Base-by-base conservation (phyloP, 2,888 invertebrate species). In the Nesidiocoris tenuis region DNA sequence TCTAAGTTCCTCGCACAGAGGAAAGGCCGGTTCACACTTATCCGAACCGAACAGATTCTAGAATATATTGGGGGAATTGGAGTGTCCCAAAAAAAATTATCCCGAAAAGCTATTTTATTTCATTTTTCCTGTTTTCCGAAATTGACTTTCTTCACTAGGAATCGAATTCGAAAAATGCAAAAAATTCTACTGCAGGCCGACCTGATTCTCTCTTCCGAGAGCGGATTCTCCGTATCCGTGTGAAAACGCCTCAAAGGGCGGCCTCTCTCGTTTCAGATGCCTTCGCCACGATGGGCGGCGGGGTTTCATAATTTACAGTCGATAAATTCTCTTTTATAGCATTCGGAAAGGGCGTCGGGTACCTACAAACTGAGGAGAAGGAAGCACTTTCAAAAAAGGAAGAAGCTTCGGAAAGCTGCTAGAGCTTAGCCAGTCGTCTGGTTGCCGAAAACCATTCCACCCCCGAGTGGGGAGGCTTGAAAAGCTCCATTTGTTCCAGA, bases 371-470 rank as follows among this genome's bases (percentile, higher is more conserved):
- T 39, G 39, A 7, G n/a, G n/a, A n/a, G 39, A 39, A 39, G 39
- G 39, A 39, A 39, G 39, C 39, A 39, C 39, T 39, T 39, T 56
- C 21, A 23, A n/a, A 22, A n/a, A 24, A 19, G 16, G 21, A 67
- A 39, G n/a, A 55, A 67, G 22, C 9, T 55, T 39, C 25, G 25
- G 25, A 65, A 65, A 17, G 19, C 65, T 65, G 39, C 39, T 39
- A 39, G 39, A 39, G 39, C 12, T 3, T n/a, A n/a, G n/a, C n/a
- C n/a, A n/a, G n/a, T n/a, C 3, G 39, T 39, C 39, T 12, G 39
- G 39, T 39, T 39, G 12, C 3, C 39, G 39, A 39, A 39, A 39
- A 12, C 39, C 12, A 7, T 39, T 39, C 39, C 5, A 39, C 39
- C 3, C 12, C 12, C 39, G 12, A 39, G 39, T 39, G 12, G 39